phyloP scores from a whole-genome alignment of 1,140 invertebrate species.

The Drosophila sechellia region DNA sequence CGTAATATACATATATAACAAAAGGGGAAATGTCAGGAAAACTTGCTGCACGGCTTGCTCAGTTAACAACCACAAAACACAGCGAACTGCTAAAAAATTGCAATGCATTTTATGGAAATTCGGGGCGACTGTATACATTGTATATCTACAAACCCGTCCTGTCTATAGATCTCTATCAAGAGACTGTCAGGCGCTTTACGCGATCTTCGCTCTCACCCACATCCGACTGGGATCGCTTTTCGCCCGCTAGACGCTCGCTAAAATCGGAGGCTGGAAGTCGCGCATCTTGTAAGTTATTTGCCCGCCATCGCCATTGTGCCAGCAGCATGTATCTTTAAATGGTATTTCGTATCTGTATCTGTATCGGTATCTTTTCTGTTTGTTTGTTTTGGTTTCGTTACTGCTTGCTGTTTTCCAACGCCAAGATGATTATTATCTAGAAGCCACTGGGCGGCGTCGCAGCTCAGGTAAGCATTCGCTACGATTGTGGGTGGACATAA shows the following conservation, averaged over 20 bases:
- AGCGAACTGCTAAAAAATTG: slow-evolving; percentile 33
- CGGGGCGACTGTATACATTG: slow-evolving; percentile 15
- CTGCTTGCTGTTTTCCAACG: slow-evolving; percentile 49
- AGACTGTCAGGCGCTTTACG: slow-evolving; percentile 83
- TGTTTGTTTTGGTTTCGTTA: slow-evolving; percentile 45
- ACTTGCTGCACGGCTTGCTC: slow-evolving; percentile 28
- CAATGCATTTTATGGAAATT: slow-evolving; percentile 44
- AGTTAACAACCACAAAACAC: slow-evolving; percentile 55
- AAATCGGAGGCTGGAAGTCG: slow-evolving; percentile 77
- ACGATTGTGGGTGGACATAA: slow-evolving; percentile 28
- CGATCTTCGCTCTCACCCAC: slow-evolving; percentile 83
- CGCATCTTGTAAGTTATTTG: slow-evolving; percentile 76
- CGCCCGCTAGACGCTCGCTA: slow-evolving; percentile 70
- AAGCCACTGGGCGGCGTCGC: slow-evolving; percentile 83
- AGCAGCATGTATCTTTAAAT: slow-evolving; percentile 36
- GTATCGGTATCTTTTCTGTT: slow-evolving; percentile 42
- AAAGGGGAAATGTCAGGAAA: slow-evolving; percentile 43
- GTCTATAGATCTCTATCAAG: slow-evolving; percentile 80
- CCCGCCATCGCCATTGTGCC: slow-evolving; percentile 2
- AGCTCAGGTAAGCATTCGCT: slow-evolving; percentile 82
- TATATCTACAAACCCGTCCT: background rate
- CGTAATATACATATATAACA: slow-evolving; percentile 26
- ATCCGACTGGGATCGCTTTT: slow-evolving; percentile 80
- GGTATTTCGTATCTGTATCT: slow-evolving; percentile 29
- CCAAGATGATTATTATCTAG: slow-evolving; percentile 83